phyloP scores from a whole-genome alignment of 2,113 vertebrate genomes.

The Nicator chloris region DNA sequence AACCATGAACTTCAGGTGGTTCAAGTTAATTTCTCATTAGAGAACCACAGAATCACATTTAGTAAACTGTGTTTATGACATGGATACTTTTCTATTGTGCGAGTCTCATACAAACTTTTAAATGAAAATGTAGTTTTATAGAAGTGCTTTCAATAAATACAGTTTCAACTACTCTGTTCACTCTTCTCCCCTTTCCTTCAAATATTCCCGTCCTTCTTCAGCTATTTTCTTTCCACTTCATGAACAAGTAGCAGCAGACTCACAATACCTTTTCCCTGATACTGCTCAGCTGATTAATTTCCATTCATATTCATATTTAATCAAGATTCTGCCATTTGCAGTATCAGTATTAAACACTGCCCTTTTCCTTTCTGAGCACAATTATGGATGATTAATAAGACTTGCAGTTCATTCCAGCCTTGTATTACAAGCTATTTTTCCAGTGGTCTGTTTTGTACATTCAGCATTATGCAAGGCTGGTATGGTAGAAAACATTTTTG shows the following conservation, averaged over 20 bases:
- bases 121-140: neutral
- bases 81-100: neutral
- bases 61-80: neutral
- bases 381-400: slow-evolving; percentile 31
- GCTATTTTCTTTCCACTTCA: neutral
- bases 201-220: neutral
- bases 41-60: neutral
- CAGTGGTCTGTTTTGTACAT: neutral
- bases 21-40: neutral
- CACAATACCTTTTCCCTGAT: neutral
- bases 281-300: neutral
- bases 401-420: neutral
- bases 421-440: slow-evolving; percentile 8
- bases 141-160: neutral
- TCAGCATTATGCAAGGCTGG: neutral
- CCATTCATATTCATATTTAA: slow-evolving; percentile 22
- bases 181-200: neutral
- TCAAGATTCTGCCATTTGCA: slow-evolving; percentile 1
- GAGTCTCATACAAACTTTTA: rapidly evolving
- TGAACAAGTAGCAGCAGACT: neutral
- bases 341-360: neutral
- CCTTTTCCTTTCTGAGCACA: slow-evolving; percentile 5
- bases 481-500: neutral
- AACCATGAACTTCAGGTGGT: neutral
- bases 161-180: neutral